These are phyloP conservation scores for Panzeria rudis DNA, from an alignment of 2,888 invertebrate species.

Conservation along the genomic window DNA sequence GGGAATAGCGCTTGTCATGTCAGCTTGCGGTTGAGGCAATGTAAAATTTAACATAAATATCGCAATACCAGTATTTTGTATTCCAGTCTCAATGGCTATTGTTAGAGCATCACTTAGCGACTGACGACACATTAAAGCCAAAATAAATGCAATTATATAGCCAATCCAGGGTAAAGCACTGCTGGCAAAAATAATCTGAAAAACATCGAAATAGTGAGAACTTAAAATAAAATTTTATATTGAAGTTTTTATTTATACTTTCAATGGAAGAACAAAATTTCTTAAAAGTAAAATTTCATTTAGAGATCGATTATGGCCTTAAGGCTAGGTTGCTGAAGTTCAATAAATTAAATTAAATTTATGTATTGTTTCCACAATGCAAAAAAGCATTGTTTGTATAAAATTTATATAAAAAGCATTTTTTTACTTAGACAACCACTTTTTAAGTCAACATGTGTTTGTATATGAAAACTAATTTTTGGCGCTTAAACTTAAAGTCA, in stretches of 20 bases:
- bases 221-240: not conserved
- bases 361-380: no score
- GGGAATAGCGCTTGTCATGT: slow-evolving; percentile 93
- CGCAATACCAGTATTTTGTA: slow-evolving; percentile 95
- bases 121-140: slow-evolving; percentile 86
- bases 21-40: slow-evolving; percentile 92
- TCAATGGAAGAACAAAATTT: no score
- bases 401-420: no score
- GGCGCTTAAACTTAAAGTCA: no score
- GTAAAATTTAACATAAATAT: slow-evolving; percentile 93
- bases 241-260: not conserved
- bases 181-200: slow-evolving; percentile 90
- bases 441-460: no score
- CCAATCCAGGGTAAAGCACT: slow-evolving; percentile 92
- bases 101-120: slow-evolving; percentile 88
- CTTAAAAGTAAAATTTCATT: no score
- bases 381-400: no score
- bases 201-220: not conserved
- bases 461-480: no score
- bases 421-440: no score
- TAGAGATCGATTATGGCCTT: no score
- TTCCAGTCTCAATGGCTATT: slow-evolving; percentile 94
- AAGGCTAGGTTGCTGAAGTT: no score
- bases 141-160: slow-evolving; percentile 87
- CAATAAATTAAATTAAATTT: no score